Conservation (phyloP, 2,888 invertebrate species). For the Eristalinus sepulchralis region DNA sequence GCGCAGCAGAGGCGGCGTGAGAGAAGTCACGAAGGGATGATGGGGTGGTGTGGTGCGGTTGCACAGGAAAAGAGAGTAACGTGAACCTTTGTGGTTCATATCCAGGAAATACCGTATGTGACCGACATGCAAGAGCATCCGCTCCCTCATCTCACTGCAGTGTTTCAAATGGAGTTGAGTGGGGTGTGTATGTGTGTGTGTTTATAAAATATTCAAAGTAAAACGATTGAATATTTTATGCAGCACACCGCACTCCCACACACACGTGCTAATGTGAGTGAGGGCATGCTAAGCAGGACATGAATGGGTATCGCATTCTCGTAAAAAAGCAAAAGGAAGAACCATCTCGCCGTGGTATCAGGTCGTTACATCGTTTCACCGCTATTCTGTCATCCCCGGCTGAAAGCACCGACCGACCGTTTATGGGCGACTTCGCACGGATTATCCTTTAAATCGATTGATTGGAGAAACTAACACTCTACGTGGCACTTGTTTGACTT, state of each 20-base stretch:
- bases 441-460: slow-evolving; percentile 15
- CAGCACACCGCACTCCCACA: slow-evolving; percentile 25
- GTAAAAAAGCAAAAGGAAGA: slow-evolving; percentile 18
- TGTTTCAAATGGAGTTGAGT: background rate
- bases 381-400: slow-evolving; percentile 12
- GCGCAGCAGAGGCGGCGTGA: background rate
- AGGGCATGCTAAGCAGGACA: slow-evolving; percentile 25
- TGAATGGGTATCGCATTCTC: background rate
- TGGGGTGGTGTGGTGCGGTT: background rate
- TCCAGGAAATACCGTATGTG: slow-evolving; percentile 50
- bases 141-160: background rate
- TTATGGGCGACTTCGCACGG: background rate
- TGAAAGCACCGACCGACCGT: background rate
- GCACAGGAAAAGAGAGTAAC: background rate
- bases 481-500: background rate
- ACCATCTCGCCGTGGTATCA: slow-evolving; percentile 1
- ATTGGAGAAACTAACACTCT: background rate
- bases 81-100: slow-evolving; percentile 45
- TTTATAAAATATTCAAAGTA: slow-evolving; percentile 63
- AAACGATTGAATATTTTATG: slow-evolving; percentile 67
- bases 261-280: slow-evolving; percentile 41
- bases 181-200: slow-evolving; percentile 14
- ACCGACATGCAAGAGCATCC: slow-evolving; percentile 47
- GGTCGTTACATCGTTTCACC: slow-evolving; percentile 1
- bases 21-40: no score